phyloP scores from a whole-genome alignment of 2,888 invertebrate species.

The Matsumyia berberina region DNA sequence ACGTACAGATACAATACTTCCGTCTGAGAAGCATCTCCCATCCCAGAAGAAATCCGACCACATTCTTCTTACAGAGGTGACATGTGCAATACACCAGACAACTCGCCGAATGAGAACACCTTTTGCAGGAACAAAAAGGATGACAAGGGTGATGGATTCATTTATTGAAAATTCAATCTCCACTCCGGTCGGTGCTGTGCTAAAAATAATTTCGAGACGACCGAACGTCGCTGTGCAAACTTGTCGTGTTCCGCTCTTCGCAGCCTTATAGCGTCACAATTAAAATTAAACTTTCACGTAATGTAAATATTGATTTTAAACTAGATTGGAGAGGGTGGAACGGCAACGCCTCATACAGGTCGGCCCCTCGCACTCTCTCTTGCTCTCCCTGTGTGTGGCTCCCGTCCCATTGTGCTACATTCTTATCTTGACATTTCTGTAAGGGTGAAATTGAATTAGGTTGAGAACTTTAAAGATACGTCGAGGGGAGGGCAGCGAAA shows the following conservation, averaged over 20 bases:
- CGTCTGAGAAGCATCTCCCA: background rate
- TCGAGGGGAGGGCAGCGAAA: background rate
- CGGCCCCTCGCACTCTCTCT: too few relatives aligned
- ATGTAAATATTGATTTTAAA: conserved; percentile 33
- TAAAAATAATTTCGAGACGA: too few relatives aligned
- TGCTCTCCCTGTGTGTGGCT: background rate
- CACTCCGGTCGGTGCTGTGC: too few relatives aligned
- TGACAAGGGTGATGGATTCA: background rate
- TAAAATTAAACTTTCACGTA: conserved; percentile 40
- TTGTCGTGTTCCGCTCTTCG: background rate
- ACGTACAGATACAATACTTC: background rate
- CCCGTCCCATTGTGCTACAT: conserved; percentile 8
- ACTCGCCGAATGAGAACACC: too few relatives aligned
- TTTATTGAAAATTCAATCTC: too few relatives aligned
- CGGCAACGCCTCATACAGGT: conserved; percentile 10
- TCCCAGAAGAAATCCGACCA: too few relatives aligned
- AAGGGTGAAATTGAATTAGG: conserved; percentile 51
- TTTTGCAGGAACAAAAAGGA: too few relatives aligned
- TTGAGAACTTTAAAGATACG: conserved; percentile 42
- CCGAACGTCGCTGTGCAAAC: too few relatives aligned
- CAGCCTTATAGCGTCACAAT: conserved; percentile 26
- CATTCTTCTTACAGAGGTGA: too few relatives aligned
- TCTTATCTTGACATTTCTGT: conserved; percentile 40
- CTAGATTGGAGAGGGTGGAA: conserved; percentile 11
- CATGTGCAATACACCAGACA: too few relatives aligned